A percentile compares a stretch with the other conserved stretches of the same genome.
phyloP scores from a whole-genome alignment of 2,888 invertebrate genomes.

The Deilephila porcellus region DNA sequence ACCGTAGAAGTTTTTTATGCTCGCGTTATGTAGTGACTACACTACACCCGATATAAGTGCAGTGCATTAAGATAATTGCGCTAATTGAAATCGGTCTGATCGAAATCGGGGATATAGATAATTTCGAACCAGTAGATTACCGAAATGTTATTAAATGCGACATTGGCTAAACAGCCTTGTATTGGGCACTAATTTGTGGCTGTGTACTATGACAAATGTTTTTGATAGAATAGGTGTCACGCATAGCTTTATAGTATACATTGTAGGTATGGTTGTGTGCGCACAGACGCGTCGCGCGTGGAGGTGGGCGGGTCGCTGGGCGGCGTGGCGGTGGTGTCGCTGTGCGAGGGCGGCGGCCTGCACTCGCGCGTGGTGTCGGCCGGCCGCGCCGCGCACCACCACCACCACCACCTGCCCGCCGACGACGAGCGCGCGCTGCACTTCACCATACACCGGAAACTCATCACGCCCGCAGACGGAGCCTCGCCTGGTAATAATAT shows the following conservation, averaged over 20 bases:
- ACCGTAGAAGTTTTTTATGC: too few relatives aligned
- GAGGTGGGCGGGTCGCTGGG: constrained; percentile 94
- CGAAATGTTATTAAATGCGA: too few relatives aligned
- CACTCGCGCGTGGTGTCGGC: constrained; percentile 95
- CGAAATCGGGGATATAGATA: too few relatives aligned
- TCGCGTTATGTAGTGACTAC: too few relatives aligned
- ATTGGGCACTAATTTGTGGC: too few relatives aligned
- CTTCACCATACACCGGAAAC: constrained; percentile 60
- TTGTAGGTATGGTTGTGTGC: not conserved
- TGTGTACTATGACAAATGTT: too few relatives aligned
- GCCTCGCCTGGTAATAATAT: constrained; percentile 56
- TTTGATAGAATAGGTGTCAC: too few relatives aligned
- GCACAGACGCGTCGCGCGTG: constrained; percentile 78
- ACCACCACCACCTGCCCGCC: constrained; percentile 39
- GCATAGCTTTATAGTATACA: not conserved
- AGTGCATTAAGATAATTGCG: too few relatives aligned
- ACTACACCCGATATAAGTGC: too few relatives aligned
- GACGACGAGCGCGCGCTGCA: constrained; percentile 65
- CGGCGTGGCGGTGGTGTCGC: constrained; percentile 95
- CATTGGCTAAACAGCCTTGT: too few relatives aligned
- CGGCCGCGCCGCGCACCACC: constrained; percentile 87
- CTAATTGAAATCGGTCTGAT: too few relatives aligned
- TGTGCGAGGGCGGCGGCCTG: constrained; percentile 92
- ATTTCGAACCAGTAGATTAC: too few relatives aligned
- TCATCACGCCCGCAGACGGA: constrained; percentile 44